phyloP scores from a whole-genome alignment of 2,888 invertebrate species.

The Metellina segmentata region DNA sequence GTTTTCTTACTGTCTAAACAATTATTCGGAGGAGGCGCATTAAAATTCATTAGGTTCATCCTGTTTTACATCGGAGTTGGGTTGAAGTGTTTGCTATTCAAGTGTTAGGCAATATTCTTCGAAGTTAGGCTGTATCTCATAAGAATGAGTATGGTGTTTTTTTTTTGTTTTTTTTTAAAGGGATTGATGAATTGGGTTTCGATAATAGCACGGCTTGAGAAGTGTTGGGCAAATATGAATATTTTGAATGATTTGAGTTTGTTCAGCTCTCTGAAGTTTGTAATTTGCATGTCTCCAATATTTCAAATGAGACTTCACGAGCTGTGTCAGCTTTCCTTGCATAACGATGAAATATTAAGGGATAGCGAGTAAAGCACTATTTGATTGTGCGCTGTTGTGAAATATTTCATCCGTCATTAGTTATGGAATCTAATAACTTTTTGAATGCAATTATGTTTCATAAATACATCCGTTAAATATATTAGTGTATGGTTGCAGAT shows the following conservation, averaged over 20 bases:
- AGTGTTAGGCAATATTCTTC: background rate
- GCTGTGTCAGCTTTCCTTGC: background rate
- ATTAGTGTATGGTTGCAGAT: too few species aligned
- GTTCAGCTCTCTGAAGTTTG: background rate
- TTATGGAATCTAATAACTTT: too few species aligned
- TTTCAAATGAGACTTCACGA: background rate
- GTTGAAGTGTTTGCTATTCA: background rate
- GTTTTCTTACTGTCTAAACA: constrained; percentile 36
- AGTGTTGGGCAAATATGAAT: background rate
- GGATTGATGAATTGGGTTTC: background rate
- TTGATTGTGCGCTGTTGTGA: too few species aligned
- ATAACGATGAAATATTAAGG: background rate
- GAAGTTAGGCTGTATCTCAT: background rate
- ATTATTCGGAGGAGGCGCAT: constrained; percentile 35
- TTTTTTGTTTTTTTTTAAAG: background rate
- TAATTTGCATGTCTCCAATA: background rate
- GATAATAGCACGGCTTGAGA: background rate
- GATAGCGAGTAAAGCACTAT: background rate
- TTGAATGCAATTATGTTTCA: too few species aligned
- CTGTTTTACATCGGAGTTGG: background rate
- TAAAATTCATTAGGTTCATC: constrained; percentile 40
- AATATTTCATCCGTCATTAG: too few species aligned
- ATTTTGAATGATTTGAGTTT: background rate
- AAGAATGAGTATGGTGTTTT: too few species aligned
- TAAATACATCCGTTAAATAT: too few species aligned